Evolutionary conservation across 2,797 vertebrate species (phyloP).

Genomic region (Eupleurogrammus muticus): DNA sequence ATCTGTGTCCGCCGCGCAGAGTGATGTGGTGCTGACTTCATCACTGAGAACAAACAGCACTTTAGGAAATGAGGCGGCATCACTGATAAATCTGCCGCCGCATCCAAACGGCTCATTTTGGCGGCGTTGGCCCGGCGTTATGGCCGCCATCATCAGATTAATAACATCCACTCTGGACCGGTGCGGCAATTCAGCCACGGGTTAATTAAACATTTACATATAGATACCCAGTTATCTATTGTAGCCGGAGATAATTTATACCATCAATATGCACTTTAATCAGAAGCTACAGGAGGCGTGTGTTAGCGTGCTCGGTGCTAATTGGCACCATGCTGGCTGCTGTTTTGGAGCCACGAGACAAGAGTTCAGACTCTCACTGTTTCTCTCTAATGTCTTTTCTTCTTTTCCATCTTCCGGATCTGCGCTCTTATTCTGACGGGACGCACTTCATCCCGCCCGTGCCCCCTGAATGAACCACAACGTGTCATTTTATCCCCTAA

Average conservation of each 20-base stretch:
- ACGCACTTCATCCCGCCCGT: conserved; percentile 18
- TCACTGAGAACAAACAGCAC: conserved; percentile 75
- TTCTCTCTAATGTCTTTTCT: conserved; percentile 43
- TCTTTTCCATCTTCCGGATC: conserved; percentile 16
- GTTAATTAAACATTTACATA: conserved; percentile 99
- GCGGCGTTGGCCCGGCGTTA: conserved; percentile 56
- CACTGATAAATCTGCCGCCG: conserved; percentile 68
- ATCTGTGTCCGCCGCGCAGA: conserved; percentile 26
- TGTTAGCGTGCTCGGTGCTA: conserved; percentile 92
- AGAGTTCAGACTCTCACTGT: conserved; percentile 55
- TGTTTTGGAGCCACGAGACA: conserved; percentile 90
- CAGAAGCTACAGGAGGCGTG: conserved; percentile 88
- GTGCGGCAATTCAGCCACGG: conserved; percentile 89
- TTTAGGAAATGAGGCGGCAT: conserved; percentile 63
- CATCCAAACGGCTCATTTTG: conserved; percentile 56
- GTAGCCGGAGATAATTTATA: conserved; percentile 86
- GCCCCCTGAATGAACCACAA: conserved; percentile 63
- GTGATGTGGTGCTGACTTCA: conserved; percentile 31
- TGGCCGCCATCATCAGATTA: conserved; percentile 82
- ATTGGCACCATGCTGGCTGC: conserved; percentile 94
- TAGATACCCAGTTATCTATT: conserved; percentile 89
- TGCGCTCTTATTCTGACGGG: conserved; percentile 45
- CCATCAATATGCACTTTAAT: conserved; percentile 92
- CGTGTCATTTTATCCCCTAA: conserved; percentile 43
- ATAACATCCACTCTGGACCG: conserved; percentile 86